phyloP scores from a whole-genome alignment of 2,888 invertebrate genomes.

The Eurytoma californica region DNA sequence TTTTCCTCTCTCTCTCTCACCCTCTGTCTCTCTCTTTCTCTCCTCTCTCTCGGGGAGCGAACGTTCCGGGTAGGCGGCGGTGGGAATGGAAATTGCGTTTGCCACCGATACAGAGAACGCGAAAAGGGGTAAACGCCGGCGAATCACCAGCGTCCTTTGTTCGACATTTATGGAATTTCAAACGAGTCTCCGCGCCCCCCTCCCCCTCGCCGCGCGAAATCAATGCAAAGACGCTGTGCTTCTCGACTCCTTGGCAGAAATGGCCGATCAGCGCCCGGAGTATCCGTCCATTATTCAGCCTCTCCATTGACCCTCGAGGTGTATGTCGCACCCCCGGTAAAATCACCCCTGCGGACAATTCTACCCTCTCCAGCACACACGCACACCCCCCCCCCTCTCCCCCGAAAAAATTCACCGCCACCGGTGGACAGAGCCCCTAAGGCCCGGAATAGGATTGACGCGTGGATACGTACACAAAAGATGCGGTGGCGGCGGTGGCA shows the following conservation, averaged over 20 bases:
- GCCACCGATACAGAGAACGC: background rate
- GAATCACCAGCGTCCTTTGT: background rate
- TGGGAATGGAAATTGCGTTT: slow-evolving; percentile 48
- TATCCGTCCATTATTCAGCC: slow-evolving; percentile 45
- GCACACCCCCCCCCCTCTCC: no score
- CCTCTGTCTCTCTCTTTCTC: no score
- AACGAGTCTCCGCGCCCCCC: no score
- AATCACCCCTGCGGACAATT: background rate
- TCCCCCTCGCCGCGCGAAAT: no score
- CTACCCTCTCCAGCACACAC: no score
- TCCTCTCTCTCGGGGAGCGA: no score
- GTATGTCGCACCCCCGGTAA: background rate
- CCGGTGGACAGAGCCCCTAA: slow-evolving; percentile 39
- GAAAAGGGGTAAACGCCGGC: no score
- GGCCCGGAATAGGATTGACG: slow-evolving; percentile 42
- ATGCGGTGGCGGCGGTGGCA: no score
- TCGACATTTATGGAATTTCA: slow-evolving; percentile 10
- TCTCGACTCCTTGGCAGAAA: slow-evolving; percentile 1
- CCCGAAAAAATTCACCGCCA: slow-evolving; percentile 38
- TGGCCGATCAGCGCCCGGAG: slow-evolving; percentile 20
- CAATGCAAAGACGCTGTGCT: no score
- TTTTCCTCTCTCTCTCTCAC: no score
- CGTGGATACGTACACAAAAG: no score
- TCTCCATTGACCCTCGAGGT: slow-evolving; percentile 20
- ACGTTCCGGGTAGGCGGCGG: no score